Conservation (phyloP, 2,113 vertebrate species). For the Thryonomys swinderianus region DNA sequence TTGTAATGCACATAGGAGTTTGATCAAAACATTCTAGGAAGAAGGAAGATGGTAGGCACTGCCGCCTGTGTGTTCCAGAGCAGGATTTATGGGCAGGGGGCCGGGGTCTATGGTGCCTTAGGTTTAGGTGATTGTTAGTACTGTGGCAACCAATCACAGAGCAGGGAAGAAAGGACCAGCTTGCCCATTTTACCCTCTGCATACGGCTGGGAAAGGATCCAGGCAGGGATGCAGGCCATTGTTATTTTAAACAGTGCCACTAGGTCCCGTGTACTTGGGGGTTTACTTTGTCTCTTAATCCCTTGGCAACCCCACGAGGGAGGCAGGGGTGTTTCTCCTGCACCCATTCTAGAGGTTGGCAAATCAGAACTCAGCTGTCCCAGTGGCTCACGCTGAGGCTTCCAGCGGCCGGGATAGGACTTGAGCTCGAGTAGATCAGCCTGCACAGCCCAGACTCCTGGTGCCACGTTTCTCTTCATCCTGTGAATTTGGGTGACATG, state of each 20-base stretch:
- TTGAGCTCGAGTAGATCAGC: background rate
- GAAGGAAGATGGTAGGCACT: background rate
- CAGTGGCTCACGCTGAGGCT: background rate
- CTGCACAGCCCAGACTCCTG: background rate
- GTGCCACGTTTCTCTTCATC: accelerated
- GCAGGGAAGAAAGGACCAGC: background rate
- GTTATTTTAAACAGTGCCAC: background rate
- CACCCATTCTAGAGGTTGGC: background rate
- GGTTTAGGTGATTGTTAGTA: background rate
- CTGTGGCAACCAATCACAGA: background rate
- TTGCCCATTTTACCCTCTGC: background rate
- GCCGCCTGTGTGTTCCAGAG: background rate
- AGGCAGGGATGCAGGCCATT: background rate
- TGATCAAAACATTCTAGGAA: background rate
- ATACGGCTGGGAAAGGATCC: background rate
- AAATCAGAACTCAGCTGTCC: background rate
- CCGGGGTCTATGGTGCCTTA: too few relatives aligned
- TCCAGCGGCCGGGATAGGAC: background rate
- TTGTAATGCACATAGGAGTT: slow-evolving; percentile 33
- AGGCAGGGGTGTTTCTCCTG: background rate
- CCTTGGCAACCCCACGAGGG: background rate
- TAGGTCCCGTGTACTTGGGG: background rate
- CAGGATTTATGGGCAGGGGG: background rate
- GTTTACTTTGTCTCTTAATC: background rate
- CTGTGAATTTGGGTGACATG: background rate